Conservation (phyloP, 2,888 invertebrate genomes). For the Oeneis ivallda region DNA sequence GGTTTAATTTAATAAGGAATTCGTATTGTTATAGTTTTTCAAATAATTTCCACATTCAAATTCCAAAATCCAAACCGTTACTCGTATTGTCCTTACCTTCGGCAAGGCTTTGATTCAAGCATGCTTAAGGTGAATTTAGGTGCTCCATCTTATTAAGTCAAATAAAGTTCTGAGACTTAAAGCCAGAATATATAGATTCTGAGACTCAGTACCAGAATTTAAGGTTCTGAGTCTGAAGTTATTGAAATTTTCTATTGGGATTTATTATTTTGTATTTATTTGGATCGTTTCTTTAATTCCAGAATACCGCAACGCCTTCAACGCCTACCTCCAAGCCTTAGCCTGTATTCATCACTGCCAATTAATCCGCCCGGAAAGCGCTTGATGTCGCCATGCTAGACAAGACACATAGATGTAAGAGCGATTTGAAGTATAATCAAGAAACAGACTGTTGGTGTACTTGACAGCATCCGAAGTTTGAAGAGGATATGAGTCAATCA, state of each 20-base stretch:
- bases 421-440: conserved; percentile 50
- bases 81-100: not conserved
- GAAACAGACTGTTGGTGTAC: conserved; percentile 57
- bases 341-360: conserved; percentile 75
- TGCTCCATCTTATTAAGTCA: too few species aligned
- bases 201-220: too few species aligned
- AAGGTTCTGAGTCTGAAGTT: too few species aligned
- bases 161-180: too few species aligned
- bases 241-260: too few species aligned
- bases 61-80: not conserved
- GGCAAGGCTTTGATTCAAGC: not conserved
- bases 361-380: conserved; percentile 71
- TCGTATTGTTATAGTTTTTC: not conserved
- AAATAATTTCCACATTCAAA: not conserved
- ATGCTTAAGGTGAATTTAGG: not conserved
- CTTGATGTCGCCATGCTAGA: conserved; percentile 77
- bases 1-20: conserved; percentile 4
- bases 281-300: conserved; percentile 52
- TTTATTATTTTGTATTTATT: conserved; percentile 4
- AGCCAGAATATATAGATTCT: too few species aligned
- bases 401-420: conserved; percentile 59
- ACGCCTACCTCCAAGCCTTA: conserved; percentile 58
- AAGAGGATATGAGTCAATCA: conserved; percentile 65
- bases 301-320: conserved; percentile 55
- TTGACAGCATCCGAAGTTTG: conserved; percentile 59